Evolutionary conservation across 2,888 invertebrate species (phyloP).

Genomic region (Drosophila cracens): DNA sequence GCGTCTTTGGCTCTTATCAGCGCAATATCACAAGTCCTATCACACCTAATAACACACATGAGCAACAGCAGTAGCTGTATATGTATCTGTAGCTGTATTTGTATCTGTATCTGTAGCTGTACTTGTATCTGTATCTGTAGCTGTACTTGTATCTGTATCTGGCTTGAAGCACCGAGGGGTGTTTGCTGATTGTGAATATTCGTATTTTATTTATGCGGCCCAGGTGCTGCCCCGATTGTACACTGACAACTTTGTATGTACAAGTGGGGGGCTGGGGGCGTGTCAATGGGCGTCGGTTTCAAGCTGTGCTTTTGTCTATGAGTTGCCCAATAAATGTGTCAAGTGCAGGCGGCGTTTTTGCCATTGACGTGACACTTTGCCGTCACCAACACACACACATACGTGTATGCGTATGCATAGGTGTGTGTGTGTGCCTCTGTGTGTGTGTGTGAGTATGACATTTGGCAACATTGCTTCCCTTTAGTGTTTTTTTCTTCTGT

Average conservation of each 20-base stretch:
- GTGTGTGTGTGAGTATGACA: conserved; percentile 31
- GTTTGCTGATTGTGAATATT: conserved; percentile 18
- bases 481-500: conserved; percentile 20
- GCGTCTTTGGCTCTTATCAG: conserved; percentile 30
- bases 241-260: conserved; percentile 37
- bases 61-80: not conserved
- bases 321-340: conserved; percentile 78
- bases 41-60: not conserved
- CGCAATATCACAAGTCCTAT: conserved; percentile 17
- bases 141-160: conserved; percentile 2
- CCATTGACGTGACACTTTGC: conserved; percentile 73
- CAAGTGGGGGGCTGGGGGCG: conserved; percentile 34
- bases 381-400: conserved; percentile 36
- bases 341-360: conserved; percentile 74
- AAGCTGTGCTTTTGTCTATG: conserved; percentile 74
- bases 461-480: conserved; percentile 50
- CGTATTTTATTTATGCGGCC: conserved; percentile 40
- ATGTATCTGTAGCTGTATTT: conserved; percentile 10
- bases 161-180: not conserved
- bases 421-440: conserved; percentile 3
- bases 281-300: conserved; percentile 60
- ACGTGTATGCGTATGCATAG: not conserved
- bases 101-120: not conserved
- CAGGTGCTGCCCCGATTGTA: conserved; percentile 29
- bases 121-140: not conserved